Conservation (phyloP, 2,888 invertebrate genomes). For the Coecobrya sp. region DNA sequence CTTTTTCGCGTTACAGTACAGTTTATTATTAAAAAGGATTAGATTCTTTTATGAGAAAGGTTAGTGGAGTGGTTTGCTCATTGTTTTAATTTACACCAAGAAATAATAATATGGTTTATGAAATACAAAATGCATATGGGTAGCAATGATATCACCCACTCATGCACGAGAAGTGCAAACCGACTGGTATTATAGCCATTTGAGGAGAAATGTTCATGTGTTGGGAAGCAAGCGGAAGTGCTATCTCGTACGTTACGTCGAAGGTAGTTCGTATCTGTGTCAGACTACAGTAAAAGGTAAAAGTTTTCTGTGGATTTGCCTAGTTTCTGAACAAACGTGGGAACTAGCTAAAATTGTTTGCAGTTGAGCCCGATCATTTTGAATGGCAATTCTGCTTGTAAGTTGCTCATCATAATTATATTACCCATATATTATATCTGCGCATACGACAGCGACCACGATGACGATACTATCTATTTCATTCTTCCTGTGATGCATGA, state of each 20-base stretch:
- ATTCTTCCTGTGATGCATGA: constrained; percentile 34
- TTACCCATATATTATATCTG: background rate
- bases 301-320: constrained; percentile 73
- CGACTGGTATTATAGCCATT: too few relatives aligned
- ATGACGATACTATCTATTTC: constrained; percentile 6
- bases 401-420: background rate
- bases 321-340: constrained; percentile 79
- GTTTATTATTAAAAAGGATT: background rate
- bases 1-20: background rate
- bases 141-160: background rate
- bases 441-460: background rate
- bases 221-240: constrained; percentile 65
- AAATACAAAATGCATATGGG: background rate
- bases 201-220: background rate
- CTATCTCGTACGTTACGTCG: constrained; percentile 10
- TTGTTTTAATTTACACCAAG: constrained; percentile 45
- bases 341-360: constrained; percentile 59
- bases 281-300: constrained; percentile 60
- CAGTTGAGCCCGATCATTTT: background rate
- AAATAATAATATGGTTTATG: background rate
- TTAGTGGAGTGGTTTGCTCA: constrained; percentile 70
- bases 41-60: constrained; percentile 50
- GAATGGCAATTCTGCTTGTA: background rate
- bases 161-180: too few relatives aligned
- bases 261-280: constrained; percentile 37